These are phyloP conservation scores for Porites lobata DNA, from an alignment of 92 coral and sea anemone species.

Conservation along the genomic window DNA sequence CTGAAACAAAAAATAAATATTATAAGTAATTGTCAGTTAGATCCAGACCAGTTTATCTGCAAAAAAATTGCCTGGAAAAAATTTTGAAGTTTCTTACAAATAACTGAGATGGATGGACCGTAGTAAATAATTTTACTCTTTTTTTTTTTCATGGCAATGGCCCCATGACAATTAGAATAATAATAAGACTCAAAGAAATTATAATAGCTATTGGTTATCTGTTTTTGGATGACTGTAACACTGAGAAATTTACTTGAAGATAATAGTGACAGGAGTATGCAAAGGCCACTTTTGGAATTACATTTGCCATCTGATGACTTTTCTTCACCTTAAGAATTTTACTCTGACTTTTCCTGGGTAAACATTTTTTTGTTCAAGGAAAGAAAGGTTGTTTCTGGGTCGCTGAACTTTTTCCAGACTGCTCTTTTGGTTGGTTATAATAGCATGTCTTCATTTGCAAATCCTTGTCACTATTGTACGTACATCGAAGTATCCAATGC, in stretches of 20 bases:
- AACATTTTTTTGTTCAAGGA: too few relatives aligned
- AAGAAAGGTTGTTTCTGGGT: too few relatives aligned
- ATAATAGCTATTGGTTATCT: neutral
- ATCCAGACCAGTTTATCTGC: neutral
- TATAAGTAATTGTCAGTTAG: neutral
- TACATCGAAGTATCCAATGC: too few relatives aligned
- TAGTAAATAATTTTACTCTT: neutral
- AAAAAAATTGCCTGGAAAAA: neutral
- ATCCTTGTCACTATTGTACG: too few relatives aligned
- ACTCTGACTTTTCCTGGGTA: too few relatives aligned
- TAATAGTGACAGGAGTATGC: too few relatives aligned
- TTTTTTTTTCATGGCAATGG: neutral
- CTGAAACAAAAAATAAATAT: neutral
- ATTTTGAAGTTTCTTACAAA: neutral
- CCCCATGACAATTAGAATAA: neutral
- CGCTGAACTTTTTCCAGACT: too few relatives aligned
- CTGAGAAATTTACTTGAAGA: neutral
- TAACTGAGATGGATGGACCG: neutral
- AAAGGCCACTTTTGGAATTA: too few relatives aligned
- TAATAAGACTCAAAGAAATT: neutral
- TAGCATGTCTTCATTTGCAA: too few relatives aligned
- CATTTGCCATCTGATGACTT: too few relatives aligned
- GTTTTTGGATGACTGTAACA: neutral
- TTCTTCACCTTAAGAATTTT: too few relatives aligned
- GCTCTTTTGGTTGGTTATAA: too few relatives aligned